A percentile compares a stretch with the other conserved stretches of the same genome.
Evolutionary conservation across 2,888 invertebrate species (phyloP).

Genomic region (Erpobdella octoculata): DNA sequence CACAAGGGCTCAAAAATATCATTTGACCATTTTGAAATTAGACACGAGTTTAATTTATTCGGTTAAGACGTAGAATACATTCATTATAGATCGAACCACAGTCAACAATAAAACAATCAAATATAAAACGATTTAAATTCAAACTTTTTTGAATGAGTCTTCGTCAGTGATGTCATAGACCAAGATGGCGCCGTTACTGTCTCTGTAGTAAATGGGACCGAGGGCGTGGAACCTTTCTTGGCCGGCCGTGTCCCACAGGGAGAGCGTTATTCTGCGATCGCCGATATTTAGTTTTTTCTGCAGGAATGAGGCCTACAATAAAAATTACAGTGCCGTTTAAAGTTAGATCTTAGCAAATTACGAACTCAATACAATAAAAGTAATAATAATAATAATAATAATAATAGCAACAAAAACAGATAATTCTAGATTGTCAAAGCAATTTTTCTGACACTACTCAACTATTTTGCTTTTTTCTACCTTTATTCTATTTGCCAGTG

Average conservation of each 20-base stretch:
- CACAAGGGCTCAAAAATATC: too few species aligned
- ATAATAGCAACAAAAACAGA: neutral
- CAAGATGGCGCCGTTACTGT: constrained; percentile 90
- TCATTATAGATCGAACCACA: neutral
- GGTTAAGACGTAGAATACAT: neutral
- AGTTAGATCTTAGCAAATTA: neutral
- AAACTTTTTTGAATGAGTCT: constrained; percentile 84
- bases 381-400: neutral
- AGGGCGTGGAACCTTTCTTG: constrained; percentile 93
- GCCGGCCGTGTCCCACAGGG: constrained; percentile 97
- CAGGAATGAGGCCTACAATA: constrained; percentile 80
- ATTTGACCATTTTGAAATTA: too few species aligned
- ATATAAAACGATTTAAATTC: neutral
- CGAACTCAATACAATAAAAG: too few species aligned
- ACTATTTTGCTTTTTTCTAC: too few species aligned
- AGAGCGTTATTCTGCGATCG: constrained; percentile 77
- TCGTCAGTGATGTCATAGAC: constrained; percentile 97
- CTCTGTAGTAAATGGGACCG: constrained; percentile 93
- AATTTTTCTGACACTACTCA: too few species aligned
- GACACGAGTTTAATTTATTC: too few species aligned
- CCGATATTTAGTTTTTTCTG: constrained; percentile 85
- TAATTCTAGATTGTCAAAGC: neutral
- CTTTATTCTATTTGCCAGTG: too few species aligned
- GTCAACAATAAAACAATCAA: neutral
- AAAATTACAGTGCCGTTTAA: neutral